A percentile compares a stretch with the other conserved stretches of the same genome.
Evolutionary conservation across 2,888 invertebrate genomes (phyloP).

Genomic region (Hirtodrosophila alboralis): DNA sequence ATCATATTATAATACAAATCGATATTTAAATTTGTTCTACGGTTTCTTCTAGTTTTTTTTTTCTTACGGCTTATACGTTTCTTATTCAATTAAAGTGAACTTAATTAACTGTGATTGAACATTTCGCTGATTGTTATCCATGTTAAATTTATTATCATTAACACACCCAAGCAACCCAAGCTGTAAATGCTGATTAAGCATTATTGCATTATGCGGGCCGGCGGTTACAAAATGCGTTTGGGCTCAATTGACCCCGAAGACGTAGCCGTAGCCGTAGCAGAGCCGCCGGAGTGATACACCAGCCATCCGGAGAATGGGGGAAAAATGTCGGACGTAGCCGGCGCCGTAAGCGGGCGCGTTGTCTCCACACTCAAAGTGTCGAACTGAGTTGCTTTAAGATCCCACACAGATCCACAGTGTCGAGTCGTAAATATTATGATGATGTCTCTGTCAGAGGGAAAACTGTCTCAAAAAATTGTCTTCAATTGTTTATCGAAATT

Average conservation of each 20-base stretch:
- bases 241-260: constrained; percentile 66
- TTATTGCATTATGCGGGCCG: constrained; percentile 71
- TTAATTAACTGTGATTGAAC: constrained; percentile 83
- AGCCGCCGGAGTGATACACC: constrained; percentile 8
- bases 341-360: constrained; percentile 1
- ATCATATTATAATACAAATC: too few species aligned
- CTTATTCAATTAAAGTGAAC: constrained; percentile 84
- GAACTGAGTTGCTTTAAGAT: constrained; percentile 21
- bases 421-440: constrained; percentile 19
- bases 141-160: constrained; percentile 72
- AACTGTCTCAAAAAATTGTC: constrained; percentile 24
- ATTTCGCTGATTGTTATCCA: constrained; percentile 72
- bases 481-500: constrained; percentile 61
- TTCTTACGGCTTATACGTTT: constrained; percentile 32
- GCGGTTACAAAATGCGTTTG: constrained; percentile 67
- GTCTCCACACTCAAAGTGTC: constrained; percentile 27
- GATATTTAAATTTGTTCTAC: too few species aligned
- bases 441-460: constrained; percentile 4
- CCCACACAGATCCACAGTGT: constrained; percentile 19
- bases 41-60: constrained; percentile 7
- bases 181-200: constrained; percentile 69
- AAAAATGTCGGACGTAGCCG: neutral
- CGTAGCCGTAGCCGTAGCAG: constrained; percentile 9
- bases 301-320: neutral
- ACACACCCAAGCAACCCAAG: constrained; percentile 11